phyloP scores from a whole-genome alignment of 2,113 vertebrate genomes.

The Cnemophilus loriae region DNA sequence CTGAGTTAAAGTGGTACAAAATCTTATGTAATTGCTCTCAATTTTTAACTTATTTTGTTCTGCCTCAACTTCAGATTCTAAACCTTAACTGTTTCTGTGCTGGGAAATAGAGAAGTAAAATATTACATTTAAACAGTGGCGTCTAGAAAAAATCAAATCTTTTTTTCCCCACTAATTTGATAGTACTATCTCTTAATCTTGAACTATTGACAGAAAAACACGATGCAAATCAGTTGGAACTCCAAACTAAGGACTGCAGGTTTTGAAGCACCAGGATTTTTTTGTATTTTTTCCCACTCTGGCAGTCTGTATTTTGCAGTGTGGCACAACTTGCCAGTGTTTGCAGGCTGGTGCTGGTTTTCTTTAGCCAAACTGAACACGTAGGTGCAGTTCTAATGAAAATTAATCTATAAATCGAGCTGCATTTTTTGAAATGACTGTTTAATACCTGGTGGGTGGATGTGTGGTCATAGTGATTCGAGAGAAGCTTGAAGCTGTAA shows the following conservation, averaged over 20 bases:
- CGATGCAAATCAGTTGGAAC: background rate
- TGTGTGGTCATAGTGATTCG: background rate
- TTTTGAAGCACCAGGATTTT: background rate
- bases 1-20: background rate
- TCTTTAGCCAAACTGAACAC: background rate
- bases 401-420: background rate
- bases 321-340: background rate
- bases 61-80: background rate
- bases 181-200: background rate
- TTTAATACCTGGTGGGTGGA: background rate
- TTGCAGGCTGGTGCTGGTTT: background rate
- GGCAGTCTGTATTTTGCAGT: background rate
- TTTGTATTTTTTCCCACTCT: background rate
- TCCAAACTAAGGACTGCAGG: background rate
- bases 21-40: background rate
- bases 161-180: background rate
- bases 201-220: background rate
- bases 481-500: background rate
- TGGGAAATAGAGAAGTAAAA: background rate
- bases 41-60: background rate
- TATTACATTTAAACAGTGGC: background rate
- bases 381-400: background rate
- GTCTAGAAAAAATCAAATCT: rapidly evolving
- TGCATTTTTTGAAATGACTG: background rate
- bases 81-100: background rate